Percentiles rank a stretch among this genome's conserved stretches.
Evolutionary conservation across 1,140 invertebrate species (phyloP).

Genomic region (Camponotus pennsylvanicus): DNA sequence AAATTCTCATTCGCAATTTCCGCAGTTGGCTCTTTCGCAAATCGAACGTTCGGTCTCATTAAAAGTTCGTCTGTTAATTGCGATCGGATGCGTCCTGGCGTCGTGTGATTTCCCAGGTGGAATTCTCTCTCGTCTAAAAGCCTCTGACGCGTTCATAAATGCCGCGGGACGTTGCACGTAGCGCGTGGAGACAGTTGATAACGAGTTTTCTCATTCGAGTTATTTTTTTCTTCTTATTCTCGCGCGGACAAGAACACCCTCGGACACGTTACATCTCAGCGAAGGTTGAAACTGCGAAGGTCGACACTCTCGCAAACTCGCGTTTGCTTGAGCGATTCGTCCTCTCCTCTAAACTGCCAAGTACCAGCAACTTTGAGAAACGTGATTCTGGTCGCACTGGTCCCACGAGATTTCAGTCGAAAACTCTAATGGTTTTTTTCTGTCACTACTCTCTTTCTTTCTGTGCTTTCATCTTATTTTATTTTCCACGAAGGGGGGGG

Average conservation of each 20-base stretch:
- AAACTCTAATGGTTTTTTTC: background rate
- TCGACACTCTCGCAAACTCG: conserved; percentile 42
- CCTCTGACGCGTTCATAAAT: conserved; percentile 33
- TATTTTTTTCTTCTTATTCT: conserved; percentile 43
- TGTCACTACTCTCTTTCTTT: too few relatives aligned
- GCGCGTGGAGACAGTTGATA: conserved; percentile 62
- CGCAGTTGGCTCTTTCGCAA: background rate
- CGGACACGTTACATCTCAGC: background rate
- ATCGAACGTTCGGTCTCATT: conserved; percentile 68
- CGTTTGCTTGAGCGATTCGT: conserved; percentile 17
- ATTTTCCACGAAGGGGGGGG: background rate
- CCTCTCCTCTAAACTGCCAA: conserved; percentile 22
- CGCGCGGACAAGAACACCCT: background rate
- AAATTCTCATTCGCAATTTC: conserved; percentile 37
- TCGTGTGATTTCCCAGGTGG: conserved; percentile 72
- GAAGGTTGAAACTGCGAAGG: conserved; percentile 52
- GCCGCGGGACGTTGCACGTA: conserved; percentile 33
- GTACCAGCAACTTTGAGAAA: conserved; percentile 25
- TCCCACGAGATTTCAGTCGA: conserved; percentile 6
- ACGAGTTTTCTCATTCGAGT: conserved; percentile 69
- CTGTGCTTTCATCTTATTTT: background rate
- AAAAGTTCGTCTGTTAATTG: conserved; percentile 72
- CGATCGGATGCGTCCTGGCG: conserved; percentile 48
- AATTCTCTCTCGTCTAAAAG: conserved; percentile 53
- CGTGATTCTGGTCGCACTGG: background rate